Percentiles rank a stretch among this genome's conserved stretches.
phyloP scores from a whole-genome alignment of 2,113 vertebrate species.

The Climacteris rufus region DNA sequence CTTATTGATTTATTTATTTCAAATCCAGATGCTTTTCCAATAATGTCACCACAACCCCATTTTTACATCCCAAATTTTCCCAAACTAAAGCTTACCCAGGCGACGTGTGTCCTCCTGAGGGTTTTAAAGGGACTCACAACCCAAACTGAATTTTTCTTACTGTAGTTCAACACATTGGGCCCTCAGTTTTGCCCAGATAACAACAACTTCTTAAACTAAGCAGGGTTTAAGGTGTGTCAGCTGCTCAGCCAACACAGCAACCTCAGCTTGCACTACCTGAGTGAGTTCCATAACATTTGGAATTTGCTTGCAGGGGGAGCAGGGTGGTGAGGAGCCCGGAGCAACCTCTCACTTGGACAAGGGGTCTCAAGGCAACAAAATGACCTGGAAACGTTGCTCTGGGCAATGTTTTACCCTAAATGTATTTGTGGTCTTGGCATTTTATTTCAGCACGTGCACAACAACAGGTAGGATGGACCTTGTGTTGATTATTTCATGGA shows the following conservation, averaged over 20 bases:
- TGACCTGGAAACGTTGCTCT: neutral
- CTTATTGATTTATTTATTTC: neutral
- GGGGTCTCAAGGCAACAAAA: neutral
- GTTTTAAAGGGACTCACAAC: neutral
- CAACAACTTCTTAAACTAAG: neutral
- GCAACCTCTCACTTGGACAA: neutral
- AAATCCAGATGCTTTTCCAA: neutral
- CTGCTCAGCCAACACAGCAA: constrained; percentile 49
- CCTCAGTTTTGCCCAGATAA: neutral
- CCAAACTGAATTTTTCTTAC: neutral
- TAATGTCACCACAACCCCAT: neutral
- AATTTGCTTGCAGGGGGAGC: constrained; percentile 11
- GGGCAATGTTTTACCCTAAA: neutral
- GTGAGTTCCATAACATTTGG: constrained; percentile 45
- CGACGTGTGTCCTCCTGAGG: fast-evolving
- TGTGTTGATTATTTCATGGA: neutral
- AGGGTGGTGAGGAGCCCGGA: neutral
- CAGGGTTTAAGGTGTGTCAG: constrained; percentile 64
- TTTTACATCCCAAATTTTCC: neutral
- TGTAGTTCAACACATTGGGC: neutral
- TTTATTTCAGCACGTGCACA: neutral
- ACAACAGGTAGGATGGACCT: constrained; percentile 46
- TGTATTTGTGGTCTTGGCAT: neutral
- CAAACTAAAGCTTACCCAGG: neutral
- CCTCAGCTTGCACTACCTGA: constrained; percentile 5